Percentiles rank a stretch among this genome's conserved stretches.
Conservation (phyloP, 2,797 vertebrate genomes). For the Crocidura indochinensis region DNA sequence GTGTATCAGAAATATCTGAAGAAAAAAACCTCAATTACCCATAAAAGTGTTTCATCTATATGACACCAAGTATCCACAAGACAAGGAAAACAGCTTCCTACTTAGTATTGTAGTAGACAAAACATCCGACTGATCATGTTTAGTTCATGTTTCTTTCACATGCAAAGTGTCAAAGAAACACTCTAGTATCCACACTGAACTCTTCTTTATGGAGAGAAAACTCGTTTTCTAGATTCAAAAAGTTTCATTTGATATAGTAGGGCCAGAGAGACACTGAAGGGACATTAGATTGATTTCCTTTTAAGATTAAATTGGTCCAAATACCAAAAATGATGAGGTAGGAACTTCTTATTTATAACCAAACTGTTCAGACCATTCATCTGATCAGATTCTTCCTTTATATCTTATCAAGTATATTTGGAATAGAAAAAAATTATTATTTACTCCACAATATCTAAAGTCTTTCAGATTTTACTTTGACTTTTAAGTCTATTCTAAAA, state of each 20-base stretch:
- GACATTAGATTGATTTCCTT: not conserved
- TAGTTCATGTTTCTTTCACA: slow-evolving; percentile 69
- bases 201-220: not conserved
- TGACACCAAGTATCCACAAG: slow-evolving; percentile 58
- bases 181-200: not conserved
- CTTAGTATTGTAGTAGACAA: slow-evolving; percentile 71
- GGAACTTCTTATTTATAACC: slow-evolving; percentile 23
- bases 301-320: not conserved
- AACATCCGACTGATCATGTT: slow-evolving; percentile 69
- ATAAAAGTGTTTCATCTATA: slow-evolving; percentile 72
- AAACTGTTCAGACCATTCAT: not conserved
- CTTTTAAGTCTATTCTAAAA: slow-evolving; percentile 51
- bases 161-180: not conserved
- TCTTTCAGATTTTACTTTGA: slow-evolving; percentile 39
- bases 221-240: not conserved
- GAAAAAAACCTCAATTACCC: slow-evolving; percentile 1
- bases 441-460: slow-evolving; percentile 2
- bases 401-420: slow-evolving; percentile 35
- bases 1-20: slow-evolving; percentile 61
- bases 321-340: not conserved
- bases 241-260: not conserved
- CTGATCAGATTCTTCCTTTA: slow-evolving; percentile 46
- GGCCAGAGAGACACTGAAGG: not conserved
- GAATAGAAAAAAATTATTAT: slow-evolving; percentile 36
- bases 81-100: slow-evolving; percentile 47